Conservation (phyloP, 2,113 vertebrate species). For the Chaenogobius annularis region DNA sequence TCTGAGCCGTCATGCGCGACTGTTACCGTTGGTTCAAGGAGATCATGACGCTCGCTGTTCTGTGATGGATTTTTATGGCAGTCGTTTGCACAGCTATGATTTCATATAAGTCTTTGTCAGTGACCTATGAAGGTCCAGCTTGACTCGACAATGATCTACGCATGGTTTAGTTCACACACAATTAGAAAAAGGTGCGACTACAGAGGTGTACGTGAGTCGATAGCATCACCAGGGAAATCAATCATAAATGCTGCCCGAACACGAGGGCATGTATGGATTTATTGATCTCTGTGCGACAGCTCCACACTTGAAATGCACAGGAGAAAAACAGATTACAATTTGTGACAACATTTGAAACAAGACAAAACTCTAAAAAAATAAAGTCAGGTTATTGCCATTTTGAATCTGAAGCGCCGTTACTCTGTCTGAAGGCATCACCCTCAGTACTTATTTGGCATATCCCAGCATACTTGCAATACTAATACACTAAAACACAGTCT, state of each 20-base stretch:
- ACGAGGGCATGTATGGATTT: constrained; percentile 46
- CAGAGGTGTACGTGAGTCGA: constrained; percentile 48
- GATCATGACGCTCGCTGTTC: constrained; percentile 12
- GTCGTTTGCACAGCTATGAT: constrained; percentile 26
- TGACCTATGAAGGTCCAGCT: constrained; percentile 46
- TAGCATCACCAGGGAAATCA: constrained; percentile 47
- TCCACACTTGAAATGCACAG: constrained; percentile 28
- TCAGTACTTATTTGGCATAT: too few relatives aligned
- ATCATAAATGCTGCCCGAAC: constrained; percentile 51
- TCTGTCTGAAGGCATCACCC: too few relatives aligned
- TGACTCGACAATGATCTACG: constrained; percentile 47
- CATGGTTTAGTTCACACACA: constrained; percentile 49
- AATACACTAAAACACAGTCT: too few relatives aligned
- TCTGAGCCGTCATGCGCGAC: constrained; percentile 3
- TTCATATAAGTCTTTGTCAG: constrained; percentile 33
- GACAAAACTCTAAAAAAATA: constrained; percentile 23
- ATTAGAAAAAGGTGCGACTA: constrained; percentile 33
- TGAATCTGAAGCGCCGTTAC: too few relatives aligned
- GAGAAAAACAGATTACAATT: constrained; percentile 26
- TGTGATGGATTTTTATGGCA: constrained; percentile 31
- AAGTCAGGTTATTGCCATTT: constrained; percentile 36
- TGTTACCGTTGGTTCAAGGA: constrained; percentile 21
- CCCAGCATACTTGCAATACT: too few relatives aligned
- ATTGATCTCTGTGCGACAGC: constrained; percentile 40
- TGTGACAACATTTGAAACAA: constrained; percentile 21